These are phyloP conservation scores for Drosophila affinis DNA, from an alignment of 2,888 invertebrate genomes.

Conservation along the genomic window DNA sequence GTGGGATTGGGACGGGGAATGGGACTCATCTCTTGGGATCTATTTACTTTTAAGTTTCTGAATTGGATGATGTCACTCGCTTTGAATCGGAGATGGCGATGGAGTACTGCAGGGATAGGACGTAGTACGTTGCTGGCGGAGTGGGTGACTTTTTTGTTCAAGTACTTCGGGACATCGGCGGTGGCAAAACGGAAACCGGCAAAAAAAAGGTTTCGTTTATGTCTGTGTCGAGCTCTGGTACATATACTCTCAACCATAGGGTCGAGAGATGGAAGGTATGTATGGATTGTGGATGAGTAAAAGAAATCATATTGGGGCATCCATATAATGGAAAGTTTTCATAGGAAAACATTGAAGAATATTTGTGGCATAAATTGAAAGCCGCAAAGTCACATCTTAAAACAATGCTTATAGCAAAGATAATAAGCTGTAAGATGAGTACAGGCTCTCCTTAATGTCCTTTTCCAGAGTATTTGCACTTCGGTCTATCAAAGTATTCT, in stretches of 20 bases:
- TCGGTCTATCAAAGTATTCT: not conserved
- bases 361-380: too few species aligned
- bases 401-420: too few species aligned
- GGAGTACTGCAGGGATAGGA: conserved; percentile 2
- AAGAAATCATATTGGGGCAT: not conserved
- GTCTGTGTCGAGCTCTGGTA: conserved; percentile 2
- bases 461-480: conserved; percentile 8
- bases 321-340: not conserved
- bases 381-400: too few species aligned
- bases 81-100: conserved; percentile 24
- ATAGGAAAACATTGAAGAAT: not conserved
- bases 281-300: not conserved
- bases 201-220: conserved; percentile 50
- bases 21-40: conserved; percentile 74
- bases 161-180: conserved; percentile 42
- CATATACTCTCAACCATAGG: conserved; percentile 12
- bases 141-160: conserved; percentile 66
- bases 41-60: conserved; percentile 81
- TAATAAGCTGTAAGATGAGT: too few species aligned
- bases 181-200: conserved; percentile 37
- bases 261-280: too few species aligned
- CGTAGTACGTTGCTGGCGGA: conserved; percentile 3
- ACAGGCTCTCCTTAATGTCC: too few species aligned
- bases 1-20: conserved; percentile 40
- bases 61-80: conserved; percentile 78